Base-by-base conservation (phyloP, 1,140 invertebrate genomes). In the Oncopodura yosiiana region DNA sequence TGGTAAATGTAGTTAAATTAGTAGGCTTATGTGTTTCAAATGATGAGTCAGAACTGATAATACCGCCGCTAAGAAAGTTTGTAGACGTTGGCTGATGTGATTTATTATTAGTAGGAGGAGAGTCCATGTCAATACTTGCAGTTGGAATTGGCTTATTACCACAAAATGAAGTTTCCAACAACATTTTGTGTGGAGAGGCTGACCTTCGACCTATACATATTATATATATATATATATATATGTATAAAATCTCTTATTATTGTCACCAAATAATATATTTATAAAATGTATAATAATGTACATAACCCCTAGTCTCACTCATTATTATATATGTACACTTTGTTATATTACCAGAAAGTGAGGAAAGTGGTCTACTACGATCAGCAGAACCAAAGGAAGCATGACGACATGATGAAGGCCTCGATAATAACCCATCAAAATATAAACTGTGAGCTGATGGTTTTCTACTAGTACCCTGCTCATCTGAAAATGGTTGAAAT, bases 161-260 rank as follows among this genome's bases (percentile, higher is more conserved):
- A 66, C 86, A 90, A 67, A 91, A 91, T 0, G 86, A 90, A 0
- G 87, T 91, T 71, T 90, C 87, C 19, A 90, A 73, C 19, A 89
- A 71, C 78, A 87, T 89, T 70, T 84, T 84, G 71, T 90, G 86
- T 4, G 87, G 87, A 26, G 87, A 90, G 0, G 86, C 86, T 8
- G 86, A 89, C 36, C 68, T 55, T 49, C 86, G 77, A 11, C 65
- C 63, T n/a, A n/a, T n/a, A n/a, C n/a, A n/a, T n/a, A n/a, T n/a
- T n/a, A n/a, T n/a, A n/a, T n/a, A n/a, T n/a, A n/a, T n/a, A n/a
- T n/a, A n/a, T n/a, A n/a, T n/a, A n/a, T n/a, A n/a, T n/a, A n/a
- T n/a, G n/a, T n/a, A n/a, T n/a, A n/a, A n/a, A n/a, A n/a, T n/a
- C n/a, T n/a, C n/a, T n/a, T n/a, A n/a, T n/a, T n/a, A n/a, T n/a